Percentiles rank a stretch among this genome's conserved stretches.
phyloP scores from a whole-genome alignment of 2,888 invertebrate species.

The Beris chalybata region DNA sequence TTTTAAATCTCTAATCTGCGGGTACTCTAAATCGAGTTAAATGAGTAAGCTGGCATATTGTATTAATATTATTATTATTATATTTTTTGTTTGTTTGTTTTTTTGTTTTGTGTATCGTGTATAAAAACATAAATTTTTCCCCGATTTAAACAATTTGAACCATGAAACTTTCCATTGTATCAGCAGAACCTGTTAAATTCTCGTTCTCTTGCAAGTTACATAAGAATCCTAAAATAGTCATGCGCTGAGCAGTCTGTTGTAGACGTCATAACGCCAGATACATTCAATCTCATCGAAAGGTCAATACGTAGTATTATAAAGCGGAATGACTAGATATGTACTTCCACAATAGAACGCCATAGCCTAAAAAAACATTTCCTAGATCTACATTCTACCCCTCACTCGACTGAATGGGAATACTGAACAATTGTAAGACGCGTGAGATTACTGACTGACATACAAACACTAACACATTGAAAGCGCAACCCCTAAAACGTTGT shows the following conservation, averaged over 20 bases:
- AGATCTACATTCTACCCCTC: background rate
- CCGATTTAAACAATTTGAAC: no score
- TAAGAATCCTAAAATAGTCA: constrained; percentile 1
- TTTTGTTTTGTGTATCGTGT: no score
- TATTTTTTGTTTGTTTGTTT: no score
- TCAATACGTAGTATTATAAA: constrained; percentile 18
- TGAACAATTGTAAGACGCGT: background rate
- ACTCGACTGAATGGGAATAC: background rate
- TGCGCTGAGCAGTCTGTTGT: constrained; percentile 7
- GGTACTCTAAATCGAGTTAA: no score
- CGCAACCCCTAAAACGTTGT: background rate
- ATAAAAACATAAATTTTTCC: no score
- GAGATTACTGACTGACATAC: background rate
- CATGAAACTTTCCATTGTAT: no score
- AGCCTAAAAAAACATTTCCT: background rate
- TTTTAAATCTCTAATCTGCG: no score
- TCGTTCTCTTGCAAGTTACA: constrained; percentile 1
- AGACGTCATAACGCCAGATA: constrained; percentile 12
- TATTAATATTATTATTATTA: no score
- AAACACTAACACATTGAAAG: background rate
- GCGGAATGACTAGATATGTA: no score
- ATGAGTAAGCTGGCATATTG: no score
- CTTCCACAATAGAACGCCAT: no score
- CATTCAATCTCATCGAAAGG: constrained; percentile 13
- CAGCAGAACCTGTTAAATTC: no score